Percentiles rank a stretch among this genome's conserved stretches.
Evolutionary conservation across 2,888 invertebrate species (phyloP).

Genomic region (Eupsilia transversa): DNA sequence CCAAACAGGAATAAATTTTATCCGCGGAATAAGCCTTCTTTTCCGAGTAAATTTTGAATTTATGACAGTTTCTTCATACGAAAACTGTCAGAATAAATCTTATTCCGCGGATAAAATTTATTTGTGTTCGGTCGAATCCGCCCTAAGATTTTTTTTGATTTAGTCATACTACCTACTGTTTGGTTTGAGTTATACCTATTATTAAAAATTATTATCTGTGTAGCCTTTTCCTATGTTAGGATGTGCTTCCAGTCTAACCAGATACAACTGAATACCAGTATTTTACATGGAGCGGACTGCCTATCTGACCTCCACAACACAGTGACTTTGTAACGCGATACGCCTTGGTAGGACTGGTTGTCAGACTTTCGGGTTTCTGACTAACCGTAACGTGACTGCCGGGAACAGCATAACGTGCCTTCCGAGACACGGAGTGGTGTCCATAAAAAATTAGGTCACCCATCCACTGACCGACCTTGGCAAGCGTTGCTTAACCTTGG

Average conservation of each 20-base stretch:
- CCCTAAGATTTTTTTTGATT: too few species aligned
- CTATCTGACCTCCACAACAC: background rate
- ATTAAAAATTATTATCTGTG: too few species aligned
- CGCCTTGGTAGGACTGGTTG: background rate
- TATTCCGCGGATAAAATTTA: too few species aligned
- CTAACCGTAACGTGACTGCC: background rate
- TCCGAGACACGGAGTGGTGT: background rate
- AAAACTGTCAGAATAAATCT: too few species aligned
- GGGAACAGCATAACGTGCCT: too few species aligned
- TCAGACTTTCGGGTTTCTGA: background rate
- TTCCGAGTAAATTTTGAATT: too few species aligned
- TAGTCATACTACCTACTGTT: background rate
- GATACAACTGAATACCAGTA: background rate
- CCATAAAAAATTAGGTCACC: background rate
- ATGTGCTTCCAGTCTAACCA: background rate
- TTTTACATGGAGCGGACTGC: background rate
- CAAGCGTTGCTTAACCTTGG: background rate
- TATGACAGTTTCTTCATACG: too few species aligned
- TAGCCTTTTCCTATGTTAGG: too few species aligned
- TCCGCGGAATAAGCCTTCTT: too few species aligned
- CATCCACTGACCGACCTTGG: background rate
- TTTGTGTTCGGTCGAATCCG: too few species aligned
- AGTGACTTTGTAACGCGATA: background rate
- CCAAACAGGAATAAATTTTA: too few species aligned
- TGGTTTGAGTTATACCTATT: background rate